Evolutionary conservation across 2,888 invertebrate genomes (phyloP).

Genomic region (Netelia fuscicornis): DNA sequence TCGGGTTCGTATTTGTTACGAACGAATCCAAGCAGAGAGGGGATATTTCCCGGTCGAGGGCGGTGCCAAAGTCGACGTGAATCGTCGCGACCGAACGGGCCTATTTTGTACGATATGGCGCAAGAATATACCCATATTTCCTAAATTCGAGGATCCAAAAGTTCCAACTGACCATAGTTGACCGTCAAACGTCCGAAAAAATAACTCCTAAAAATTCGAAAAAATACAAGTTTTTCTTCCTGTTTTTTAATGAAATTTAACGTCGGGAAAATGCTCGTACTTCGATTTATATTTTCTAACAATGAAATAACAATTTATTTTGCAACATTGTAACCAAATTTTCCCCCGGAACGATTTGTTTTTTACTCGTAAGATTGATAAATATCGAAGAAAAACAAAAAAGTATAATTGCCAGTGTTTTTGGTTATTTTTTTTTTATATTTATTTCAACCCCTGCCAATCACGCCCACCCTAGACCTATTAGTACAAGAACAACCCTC

Average conservation of each 20-base stretch:
- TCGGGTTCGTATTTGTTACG: slow-evolving; percentile 66
- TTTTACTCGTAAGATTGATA: too few species aligned
- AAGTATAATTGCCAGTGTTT: too few species aligned
- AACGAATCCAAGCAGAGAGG: slow-evolving; percentile 65
- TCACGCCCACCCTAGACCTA: background rate
- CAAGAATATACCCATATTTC: background rate
- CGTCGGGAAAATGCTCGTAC: too few species aligned
- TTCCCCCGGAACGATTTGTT: too few species aligned
- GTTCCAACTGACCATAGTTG: background rate
- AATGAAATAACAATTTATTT: too few species aligned
- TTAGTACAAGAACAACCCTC: background rate
- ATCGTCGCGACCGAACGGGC: slow-evolving; percentile 43
- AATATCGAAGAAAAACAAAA: too few species aligned
- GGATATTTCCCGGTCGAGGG: slow-evolving; percentile 72
- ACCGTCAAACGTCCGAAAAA: background rate
- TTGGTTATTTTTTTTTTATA: too few species aligned
- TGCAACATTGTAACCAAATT: too few species aligned
- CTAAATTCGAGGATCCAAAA: background rate
- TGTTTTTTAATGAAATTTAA: too few species aligned
- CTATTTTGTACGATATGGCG: background rate
- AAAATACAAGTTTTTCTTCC: too few species aligned
- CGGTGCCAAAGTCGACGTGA: slow-evolving; percentile 73
- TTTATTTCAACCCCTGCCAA: background rate
- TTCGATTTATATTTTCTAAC: too few species aligned
- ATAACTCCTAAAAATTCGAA: background rate